These are phyloP conservation scores for Micromesistius poutassou DNA, from an alignment of 2,797 vertebrate species.

Conservation along the genomic window DNA sequence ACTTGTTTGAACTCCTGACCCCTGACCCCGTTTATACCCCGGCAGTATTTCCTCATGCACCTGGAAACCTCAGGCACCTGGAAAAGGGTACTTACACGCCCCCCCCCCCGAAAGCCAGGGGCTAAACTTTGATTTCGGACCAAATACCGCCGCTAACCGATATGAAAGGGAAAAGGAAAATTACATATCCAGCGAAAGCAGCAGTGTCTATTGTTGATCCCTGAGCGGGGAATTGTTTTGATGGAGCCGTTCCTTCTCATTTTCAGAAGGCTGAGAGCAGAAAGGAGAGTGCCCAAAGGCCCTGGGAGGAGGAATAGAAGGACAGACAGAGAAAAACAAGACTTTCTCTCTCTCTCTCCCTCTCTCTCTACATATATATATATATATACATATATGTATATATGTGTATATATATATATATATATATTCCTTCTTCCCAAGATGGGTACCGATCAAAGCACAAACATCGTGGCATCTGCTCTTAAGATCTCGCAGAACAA, in stretches of 20 bases:
- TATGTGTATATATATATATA: too few species aligned
- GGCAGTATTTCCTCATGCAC: conserved; percentile 63
- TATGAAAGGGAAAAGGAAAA: conserved; percentile 61
- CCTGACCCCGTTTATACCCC: conserved; percentile 67
- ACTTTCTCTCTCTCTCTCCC: conserved; percentile 13
- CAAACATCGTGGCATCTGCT: background rate
- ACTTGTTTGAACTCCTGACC: conserved; percentile 66
- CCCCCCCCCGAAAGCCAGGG: conserved; percentile 42
- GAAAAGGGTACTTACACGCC: conserved; percentile 45
- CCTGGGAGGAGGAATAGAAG: conserved; percentile 44
- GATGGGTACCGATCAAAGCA: background rate
- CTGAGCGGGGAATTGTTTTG: conserved; percentile 44
- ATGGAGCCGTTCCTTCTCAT: conserved; percentile 56
- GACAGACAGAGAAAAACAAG: conserved; percentile 53
- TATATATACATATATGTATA: too few species aligned
- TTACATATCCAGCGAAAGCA: conserved; percentile 49
- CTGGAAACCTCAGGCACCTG: conserved; percentile 54
- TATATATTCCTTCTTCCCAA: background rate
- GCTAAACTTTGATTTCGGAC: conserved; percentile 55
- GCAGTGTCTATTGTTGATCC: conserved; percentile 54
- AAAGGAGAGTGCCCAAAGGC: conserved; percentile 28
- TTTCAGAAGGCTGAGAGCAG: conserved; percentile 22
- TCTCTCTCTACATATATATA: too few species aligned
- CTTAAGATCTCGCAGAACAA: background rate
- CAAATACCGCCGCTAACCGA: conserved; percentile 49